Evolutionary conservation across 2,888 invertebrate genomes (phyloP).

Genomic region (Cotesia congregata): DNA sequence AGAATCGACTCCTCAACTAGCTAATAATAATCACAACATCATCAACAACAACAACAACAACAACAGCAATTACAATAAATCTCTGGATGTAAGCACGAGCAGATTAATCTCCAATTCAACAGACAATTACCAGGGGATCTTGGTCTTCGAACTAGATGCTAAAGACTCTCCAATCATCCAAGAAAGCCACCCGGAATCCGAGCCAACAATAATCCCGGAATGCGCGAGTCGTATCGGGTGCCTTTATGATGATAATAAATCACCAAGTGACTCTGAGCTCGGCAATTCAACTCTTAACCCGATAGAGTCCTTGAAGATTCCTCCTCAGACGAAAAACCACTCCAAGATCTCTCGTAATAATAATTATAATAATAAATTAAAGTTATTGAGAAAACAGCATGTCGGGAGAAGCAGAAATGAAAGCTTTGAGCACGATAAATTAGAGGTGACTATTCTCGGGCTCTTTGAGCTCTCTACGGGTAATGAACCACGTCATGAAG

Average conservation of each 20-base stretch:
- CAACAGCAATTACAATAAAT: neutral
- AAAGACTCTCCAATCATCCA: neutral
- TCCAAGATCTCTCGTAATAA: too few relatives aligned
- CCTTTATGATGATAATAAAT: neutral
- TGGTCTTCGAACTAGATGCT: neutral
- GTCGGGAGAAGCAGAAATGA: neutral
- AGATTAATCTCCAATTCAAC: neutral
- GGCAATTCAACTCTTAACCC: neutral
- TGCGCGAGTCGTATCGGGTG: neutral
- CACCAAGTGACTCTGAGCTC: neutral
- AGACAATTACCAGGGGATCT: neutral
- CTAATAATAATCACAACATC: neutral
- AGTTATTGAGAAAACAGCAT: neutral
- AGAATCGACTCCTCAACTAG: too few relatives aligned
- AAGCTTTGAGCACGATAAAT: slow-evolving; percentile 49
- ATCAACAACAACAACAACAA: neutral
- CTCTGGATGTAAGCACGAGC: neutral
- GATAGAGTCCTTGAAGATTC: neutral
- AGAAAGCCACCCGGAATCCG: too few relatives aligned
- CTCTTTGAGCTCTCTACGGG: slow-evolving; percentile 83
- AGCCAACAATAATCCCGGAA: neutral
- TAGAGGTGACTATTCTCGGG: slow-evolving; percentile 80
- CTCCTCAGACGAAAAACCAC: too few relatives aligned
- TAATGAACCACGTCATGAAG: slow-evolving; percentile 77
- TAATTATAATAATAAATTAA: too few relatives aligned